Conservation (phyloP, 1,140 invertebrate species). For the Tetragonula clypearis region DNA sequence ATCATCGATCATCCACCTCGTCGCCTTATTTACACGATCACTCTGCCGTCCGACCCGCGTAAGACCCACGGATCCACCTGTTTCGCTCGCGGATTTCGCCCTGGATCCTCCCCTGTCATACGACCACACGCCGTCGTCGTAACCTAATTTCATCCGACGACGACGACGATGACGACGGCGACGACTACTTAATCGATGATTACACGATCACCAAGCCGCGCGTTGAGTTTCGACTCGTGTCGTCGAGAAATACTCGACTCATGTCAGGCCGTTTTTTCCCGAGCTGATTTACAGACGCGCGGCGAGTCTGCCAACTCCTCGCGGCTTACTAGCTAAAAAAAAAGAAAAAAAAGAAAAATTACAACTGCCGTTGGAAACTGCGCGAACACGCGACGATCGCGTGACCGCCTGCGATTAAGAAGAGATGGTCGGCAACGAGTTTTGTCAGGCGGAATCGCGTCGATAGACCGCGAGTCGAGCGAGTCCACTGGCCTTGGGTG, state of each 20-base stretch:
- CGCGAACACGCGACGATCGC: slow-evolving; percentile 9
- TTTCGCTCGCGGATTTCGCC: background rate
- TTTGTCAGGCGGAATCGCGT: background rate
- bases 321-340: too few species aligned
- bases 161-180: too few species aligned
- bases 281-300: background rate
- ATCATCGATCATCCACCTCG: slow-evolving; percentile 1
- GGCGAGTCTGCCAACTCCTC: too few species aligned
- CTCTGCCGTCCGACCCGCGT: background rate
- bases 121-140: background rate
- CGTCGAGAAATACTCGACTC: background rate
- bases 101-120: background rate
- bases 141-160: slow-evolving; percentile 23
- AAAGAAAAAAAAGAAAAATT: background rate
- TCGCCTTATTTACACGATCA: background rate
- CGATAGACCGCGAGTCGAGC: slow-evolving; percentile 4
- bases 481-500: slow-evolving; percentile 11
- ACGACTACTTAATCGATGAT: slow-evolving; percentile 15
- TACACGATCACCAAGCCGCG: slow-evolving; percentile 24
- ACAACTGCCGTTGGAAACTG: background rate
- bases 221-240: background rate
- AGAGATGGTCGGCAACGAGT: background rate
- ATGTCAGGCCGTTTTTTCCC: too few species aligned
- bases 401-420: background rate
- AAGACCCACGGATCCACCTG: background rate